Base-by-base conservation (phyloP, 2,797 vertebrate genomes). In the Semotilus atromaculatus region DNA sequence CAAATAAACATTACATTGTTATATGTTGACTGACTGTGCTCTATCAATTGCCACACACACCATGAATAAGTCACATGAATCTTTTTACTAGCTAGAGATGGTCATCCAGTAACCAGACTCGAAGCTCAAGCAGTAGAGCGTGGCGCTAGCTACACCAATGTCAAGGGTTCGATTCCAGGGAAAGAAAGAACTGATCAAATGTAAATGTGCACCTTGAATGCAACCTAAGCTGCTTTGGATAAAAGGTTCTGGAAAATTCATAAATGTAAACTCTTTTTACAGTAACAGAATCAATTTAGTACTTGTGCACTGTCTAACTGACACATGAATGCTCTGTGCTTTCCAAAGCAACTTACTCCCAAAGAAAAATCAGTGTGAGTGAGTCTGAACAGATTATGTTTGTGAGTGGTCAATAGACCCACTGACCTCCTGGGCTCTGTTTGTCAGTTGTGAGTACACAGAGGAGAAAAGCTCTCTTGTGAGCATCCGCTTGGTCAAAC, bases 401-500 rank as follows among this genome's bases (percentile, higher is more conserved):
- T 75, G 13, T 75, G 21, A 75, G 72, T 29, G 72, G 60, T 55
- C 81, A 76, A n/a, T 67, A 40, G 66, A 76, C 58, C 60, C 72
- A 67, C 11, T 83, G 60, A 67, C 72, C 70, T 48, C 23, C 74
- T 71, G 31, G 34, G 51, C 55, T 60, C n/a, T 51, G 60, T 81
- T 67, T 74, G 60, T 68, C 78, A 85, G 71, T 43, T n/a, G 26
- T 48, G 23, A 75, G 72, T 62, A 82, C 62, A 86, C 70, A 38
- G 76, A 76, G 62, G 72, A 84, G 82, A 76, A 84, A 84, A 84
- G 81, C 55, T n/a, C 81, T 82, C 58, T 75, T 82, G 71, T 64
- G 71, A 74, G 82, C 86, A 79, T 78, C 79, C 77, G 71, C 81
- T 70, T 78, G 40, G 67, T 81, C 66, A 78, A 36, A 81, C 68